Conservation (phyloP, 1,140 invertebrate genomes). For the Drosophila suzukii region DNA sequence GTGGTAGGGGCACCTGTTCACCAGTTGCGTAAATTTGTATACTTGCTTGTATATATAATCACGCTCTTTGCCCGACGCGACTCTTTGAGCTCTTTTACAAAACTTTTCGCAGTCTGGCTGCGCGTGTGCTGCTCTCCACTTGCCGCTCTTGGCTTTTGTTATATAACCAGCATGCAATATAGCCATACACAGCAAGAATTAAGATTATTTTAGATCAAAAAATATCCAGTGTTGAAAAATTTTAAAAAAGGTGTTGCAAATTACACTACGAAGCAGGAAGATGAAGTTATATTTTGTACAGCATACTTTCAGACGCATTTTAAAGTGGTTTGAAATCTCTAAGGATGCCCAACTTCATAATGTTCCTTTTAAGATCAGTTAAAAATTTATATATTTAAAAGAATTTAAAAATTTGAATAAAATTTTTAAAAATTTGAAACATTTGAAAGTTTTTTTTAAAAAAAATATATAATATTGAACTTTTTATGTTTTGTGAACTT, state of each 20-base stretch:
- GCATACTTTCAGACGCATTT: not conserved
- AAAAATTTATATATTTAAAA: too few species aligned
- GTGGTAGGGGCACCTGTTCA: constrained; percentile 61
- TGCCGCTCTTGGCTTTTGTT: constrained; percentile 7
- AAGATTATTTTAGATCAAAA: not conserved
- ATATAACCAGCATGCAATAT: constrained; percentile 16
- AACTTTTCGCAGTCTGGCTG: constrained; percentile 20
- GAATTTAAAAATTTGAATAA: too few species aligned
- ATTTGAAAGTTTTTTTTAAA: too few species aligned
- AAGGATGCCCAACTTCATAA: too few species aligned
- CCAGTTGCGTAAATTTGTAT: constrained; percentile 54
- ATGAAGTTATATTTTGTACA: not conserved
- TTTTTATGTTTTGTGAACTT: too few species aligned
- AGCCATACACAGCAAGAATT: constrained; percentile 11
- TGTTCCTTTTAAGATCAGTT: too few species aligned
- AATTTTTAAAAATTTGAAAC: too few species aligned
- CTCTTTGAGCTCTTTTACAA: constrained; percentile 50
- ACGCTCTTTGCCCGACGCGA: constrained; percentile 45
- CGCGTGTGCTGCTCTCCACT: constrained; percentile 66
- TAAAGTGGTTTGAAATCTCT: not conserved
- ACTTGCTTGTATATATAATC: constrained; percentile 10
- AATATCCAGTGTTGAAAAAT: not conserved
- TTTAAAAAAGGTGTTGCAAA: too few species aligned
- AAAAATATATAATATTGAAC: too few species aligned
- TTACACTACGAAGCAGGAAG: too few species aligned